Evolutionary conservation across 2,797 vertebrate species (phyloP), one percentile per base, ranked within the genome.

Genomic region (Adrianichthys oophorus): DNA sequence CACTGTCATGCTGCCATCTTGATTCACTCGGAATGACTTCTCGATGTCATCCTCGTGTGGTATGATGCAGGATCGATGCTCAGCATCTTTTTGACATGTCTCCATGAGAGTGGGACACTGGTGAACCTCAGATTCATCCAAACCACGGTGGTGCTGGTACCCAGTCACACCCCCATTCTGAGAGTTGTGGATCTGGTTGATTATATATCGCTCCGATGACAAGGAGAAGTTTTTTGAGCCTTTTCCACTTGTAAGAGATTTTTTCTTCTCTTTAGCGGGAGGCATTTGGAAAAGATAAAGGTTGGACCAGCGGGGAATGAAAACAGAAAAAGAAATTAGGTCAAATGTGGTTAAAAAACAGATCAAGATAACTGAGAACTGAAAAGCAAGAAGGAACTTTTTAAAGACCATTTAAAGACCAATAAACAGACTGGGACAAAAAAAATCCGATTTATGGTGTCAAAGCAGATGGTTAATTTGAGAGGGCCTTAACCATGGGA

Each of bases 1-100:
- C 61, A 98, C 94, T 3, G 96, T 99, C 93, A 98, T 94, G 62
- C 93, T 98, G 60, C 97, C 98, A 59, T 99, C 96, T 84, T 94
- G 93, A 91, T 98, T 98, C 67, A 99, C 87, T 2, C 94, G 84
- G 85, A 98, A 90, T 23, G 95, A 95, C 85, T 99, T 99, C 84
- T 98, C 96, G 76, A 98, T 92, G 82, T 97, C 93, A 42, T 98
- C 95, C n/a, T 93, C 91, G 2, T 79, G 81, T 56, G 91, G 94
- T 72, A 92, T 76, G 7, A 93, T 63, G 59, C 83, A 65, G 26
- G 85, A 23, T 68, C 78, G 77, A 70, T 69, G 70, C 45, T 86
- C 59, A 60, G 88, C 73, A 45, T 70, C 74, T 68, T 62, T 63
- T 76, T 74, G 65, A 57, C 83, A 80, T 32, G 86, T 85, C 47